A percentile compares a stretch with the other conserved stretches of the same genome.
These are phyloP conservation scores for Rachycentron canadum DNA, from an alignment of 2,797 vertebrate species.

Conservation along the genomic window DNA sequence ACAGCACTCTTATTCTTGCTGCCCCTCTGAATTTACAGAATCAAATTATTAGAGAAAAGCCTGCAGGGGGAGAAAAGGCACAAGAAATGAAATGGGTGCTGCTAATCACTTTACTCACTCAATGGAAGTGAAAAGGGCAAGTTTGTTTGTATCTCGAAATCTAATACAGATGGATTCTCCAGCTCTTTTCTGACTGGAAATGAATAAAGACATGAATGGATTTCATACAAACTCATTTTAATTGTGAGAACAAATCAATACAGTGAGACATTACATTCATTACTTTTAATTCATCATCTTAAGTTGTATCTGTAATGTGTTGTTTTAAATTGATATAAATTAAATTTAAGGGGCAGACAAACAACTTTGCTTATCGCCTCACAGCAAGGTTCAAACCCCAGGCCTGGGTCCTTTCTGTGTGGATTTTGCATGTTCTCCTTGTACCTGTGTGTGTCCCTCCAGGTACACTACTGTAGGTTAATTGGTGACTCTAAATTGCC, in stretches of 20 bases:
- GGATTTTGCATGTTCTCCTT: too few species aligned
- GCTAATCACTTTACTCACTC: conserved; percentile 38
- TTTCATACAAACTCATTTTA: neutral
- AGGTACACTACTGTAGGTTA: too few species aligned
- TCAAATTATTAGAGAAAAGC: conserved; percentile 30
- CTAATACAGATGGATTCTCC: neutral
- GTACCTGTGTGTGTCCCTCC: too few species aligned
- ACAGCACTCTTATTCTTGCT: conserved; percentile 16
- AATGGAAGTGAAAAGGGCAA: conserved; percentile 40
- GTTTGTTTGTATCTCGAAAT: conserved; percentile 33
- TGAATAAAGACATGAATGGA: conserved; percentile 3
- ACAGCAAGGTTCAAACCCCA: too few species aligned
- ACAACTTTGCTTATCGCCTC: too few species aligned
- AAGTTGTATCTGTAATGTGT: neutral
- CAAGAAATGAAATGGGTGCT: conserved; percentile 29
- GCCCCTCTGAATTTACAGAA: conserved; percentile 27
- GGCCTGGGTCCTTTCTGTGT: too few species aligned
- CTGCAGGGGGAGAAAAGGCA: conserved; percentile 7
- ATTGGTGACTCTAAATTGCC: too few species aligned
- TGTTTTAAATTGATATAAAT: too few species aligned
- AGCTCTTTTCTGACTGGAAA: neutral
- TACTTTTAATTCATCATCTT: neutral
- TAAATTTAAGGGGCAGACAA: too few species aligned
- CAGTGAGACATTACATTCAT: neutral
- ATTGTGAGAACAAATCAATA: neutral